These are phyloP conservation scores for Pterocles burchelli DNA, from an alignment of 2,113 vertebrate species.

Conservation along the genomic window DNA sequence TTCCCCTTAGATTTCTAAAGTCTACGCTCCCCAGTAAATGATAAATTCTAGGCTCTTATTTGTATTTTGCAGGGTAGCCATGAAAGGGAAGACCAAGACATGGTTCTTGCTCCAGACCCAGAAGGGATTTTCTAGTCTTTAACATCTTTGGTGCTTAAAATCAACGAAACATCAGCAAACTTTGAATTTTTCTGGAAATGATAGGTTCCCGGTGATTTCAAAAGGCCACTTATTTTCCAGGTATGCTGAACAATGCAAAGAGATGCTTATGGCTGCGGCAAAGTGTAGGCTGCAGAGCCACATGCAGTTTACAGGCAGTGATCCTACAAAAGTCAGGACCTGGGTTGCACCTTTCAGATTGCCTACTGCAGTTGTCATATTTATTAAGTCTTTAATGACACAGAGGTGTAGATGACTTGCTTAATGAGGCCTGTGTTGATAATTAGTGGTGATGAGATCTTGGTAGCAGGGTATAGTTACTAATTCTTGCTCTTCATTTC, in stretches of 20 bases:
- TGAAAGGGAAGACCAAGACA: neutral
- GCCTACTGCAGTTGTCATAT: neutral
- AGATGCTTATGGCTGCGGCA: neutral
- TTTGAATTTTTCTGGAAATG: neutral
- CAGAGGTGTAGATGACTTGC: neutral
- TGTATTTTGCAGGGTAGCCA: neutral
- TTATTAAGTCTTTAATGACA: neutral
- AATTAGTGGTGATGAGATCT: neutral
- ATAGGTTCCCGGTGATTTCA: neutral
- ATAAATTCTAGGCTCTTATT: neutral
- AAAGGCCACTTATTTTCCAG: neutral
- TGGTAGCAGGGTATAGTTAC: neutral
- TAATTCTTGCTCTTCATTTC: neutral
- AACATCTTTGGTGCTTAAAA: neutral
- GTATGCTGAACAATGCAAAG: neutral
- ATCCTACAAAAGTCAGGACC: neutral
- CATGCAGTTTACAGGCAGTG: neutral
- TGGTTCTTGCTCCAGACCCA: neutral
- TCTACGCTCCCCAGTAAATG: neutral
- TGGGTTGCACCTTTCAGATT: neutral
- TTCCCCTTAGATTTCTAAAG: neutral
- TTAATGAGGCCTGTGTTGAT: neutral
- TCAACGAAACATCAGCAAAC: neutral
- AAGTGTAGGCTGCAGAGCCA: neutral
- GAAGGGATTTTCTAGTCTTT: neutral